Percentiles rank a stretch among this genome's conserved stretches.
Evolutionary conservation across 1,140 invertebrate species (phyloP).

Genomic region (Atta cephalotes): DNA sequence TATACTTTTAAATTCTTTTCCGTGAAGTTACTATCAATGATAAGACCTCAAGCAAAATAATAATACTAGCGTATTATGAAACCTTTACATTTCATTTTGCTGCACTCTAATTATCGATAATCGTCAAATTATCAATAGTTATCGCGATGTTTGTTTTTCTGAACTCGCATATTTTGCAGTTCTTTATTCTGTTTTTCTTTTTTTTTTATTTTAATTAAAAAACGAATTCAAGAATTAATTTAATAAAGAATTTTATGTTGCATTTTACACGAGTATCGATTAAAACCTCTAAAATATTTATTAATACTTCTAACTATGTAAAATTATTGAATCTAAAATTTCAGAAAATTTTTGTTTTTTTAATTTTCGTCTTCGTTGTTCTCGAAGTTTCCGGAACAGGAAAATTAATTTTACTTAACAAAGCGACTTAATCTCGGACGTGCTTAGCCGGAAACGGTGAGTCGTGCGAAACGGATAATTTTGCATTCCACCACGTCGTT

Average conservation of each 20-base stretch:
- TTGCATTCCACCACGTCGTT: conserved; percentile 38
- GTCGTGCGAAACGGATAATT: conserved; percentile 24
- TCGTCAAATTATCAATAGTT: conserved; percentile 16
- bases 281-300: not conserved
- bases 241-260: not conserved
- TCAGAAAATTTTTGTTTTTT: not conserved
- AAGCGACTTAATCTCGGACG: not conserved
- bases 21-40: not conserved
- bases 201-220: not conserved
- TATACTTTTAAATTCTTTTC: not conserved
- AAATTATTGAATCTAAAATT: not conserved
- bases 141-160: not conserved
- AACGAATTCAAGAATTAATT: not conserved
- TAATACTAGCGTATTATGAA: not conserved
- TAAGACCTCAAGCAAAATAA: not conserved
- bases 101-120: conserved; percentile 6
- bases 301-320: not conserved
- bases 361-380: not conserved
- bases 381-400: not conserved
- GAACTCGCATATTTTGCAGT: not conserved
- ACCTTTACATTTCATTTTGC: not conserved
- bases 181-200: not conserved
- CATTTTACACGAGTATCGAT: not conserved
- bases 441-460: conserved; percentile 8
- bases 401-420: not conserved